These are phyloP conservation scores for Xestia rhomboidea DNA, from an alignment of 2,888 invertebrate species.

Conservation along the genomic window DNA sequence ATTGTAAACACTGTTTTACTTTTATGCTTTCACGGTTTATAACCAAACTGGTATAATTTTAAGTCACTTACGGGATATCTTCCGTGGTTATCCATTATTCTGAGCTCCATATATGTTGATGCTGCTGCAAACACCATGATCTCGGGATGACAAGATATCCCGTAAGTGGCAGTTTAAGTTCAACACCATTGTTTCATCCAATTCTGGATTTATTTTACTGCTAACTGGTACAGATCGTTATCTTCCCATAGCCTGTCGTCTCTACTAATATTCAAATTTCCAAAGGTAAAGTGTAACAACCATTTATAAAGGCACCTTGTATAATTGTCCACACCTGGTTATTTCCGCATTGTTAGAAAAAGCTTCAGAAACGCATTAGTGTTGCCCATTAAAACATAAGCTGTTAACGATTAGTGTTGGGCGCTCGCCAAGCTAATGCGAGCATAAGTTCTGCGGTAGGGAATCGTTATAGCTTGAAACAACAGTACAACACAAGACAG, in stretches of 20 bases:
- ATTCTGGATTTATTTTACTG: background rate
- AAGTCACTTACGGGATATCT: no score
- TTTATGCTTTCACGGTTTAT: no score
- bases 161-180: no score
- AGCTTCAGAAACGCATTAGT: slow-evolving; percentile 60
- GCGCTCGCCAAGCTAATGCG: slow-evolving; percentile 60
- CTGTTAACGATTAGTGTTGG: slow-evolving; percentile 61
- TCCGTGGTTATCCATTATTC: no score
- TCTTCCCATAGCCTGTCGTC: background rate
- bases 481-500: background rate
- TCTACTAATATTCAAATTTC: background rate
- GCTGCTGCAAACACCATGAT: no score
- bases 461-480: slow-evolving; percentile 8
- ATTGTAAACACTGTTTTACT: no score
- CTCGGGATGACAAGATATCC: no score
- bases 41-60: no score
- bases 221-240: background rate
- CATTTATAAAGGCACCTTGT: background rate
- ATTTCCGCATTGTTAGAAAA: slow-evolving; percentile 44
- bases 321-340: slow-evolving; percentile 42
- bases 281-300: background rate
- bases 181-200: background rate
- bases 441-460: slow-evolving; percentile 38
- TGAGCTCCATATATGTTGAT: no score
- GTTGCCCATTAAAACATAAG: slow-evolving; percentile 54